A percentile compares a stretch with the other conserved stretches of the same genome.
phyloP scores from a whole-genome alignment of 2,888 invertebrate species.

The Hypena proboscidalis region DNA sequence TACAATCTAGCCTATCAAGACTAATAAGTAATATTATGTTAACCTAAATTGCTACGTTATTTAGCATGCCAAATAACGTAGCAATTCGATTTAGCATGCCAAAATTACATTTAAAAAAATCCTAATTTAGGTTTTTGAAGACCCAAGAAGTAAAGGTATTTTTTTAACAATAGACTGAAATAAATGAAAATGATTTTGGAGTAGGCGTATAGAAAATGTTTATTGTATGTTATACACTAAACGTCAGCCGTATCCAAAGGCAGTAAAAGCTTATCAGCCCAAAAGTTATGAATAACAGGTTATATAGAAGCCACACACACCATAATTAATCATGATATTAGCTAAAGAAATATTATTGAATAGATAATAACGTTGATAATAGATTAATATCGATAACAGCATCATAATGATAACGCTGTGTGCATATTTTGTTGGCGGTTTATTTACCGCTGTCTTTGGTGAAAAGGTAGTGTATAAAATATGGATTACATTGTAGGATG shows the following conservation, averaged over 20 bases:
- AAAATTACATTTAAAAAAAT: too few relatives aligned
- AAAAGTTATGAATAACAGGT: conserved; percentile 40
- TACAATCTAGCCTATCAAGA: too few relatives aligned
- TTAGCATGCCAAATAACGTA: too few relatives aligned
- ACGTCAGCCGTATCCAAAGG: not conserved
- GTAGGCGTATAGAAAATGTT: not conserved
- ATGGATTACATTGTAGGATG: too few relatives aligned
- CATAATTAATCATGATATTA: conserved; percentile 40
- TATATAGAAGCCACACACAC: conserved; percentile 22
- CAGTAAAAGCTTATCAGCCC: conserved; percentile 21
- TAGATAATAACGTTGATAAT: conserved; percentile 44
- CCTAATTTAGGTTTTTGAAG: too few relatives aligned
- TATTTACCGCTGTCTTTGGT: not conserved
- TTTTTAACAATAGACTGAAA: too few relatives aligned
- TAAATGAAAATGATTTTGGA: too few relatives aligned
- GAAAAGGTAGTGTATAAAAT: not conserved
- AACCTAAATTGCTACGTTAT: too few relatives aligned
- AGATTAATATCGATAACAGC: conserved; percentile 40
- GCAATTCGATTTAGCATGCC: too few relatives aligned
- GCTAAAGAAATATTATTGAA: conserved; percentile 46
- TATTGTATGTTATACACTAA: too few relatives aligned
- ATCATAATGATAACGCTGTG: conserved; percentile 33
- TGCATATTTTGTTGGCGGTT: conserved; percentile 1
- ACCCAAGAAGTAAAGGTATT: too few relatives aligned
- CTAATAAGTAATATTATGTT: too few relatives aligned